These are phyloP conservation scores for Siderastrea radians DNA, from an alignment of 92 coral and sea anemone genomes.

Conservation along the genomic window DNA sequence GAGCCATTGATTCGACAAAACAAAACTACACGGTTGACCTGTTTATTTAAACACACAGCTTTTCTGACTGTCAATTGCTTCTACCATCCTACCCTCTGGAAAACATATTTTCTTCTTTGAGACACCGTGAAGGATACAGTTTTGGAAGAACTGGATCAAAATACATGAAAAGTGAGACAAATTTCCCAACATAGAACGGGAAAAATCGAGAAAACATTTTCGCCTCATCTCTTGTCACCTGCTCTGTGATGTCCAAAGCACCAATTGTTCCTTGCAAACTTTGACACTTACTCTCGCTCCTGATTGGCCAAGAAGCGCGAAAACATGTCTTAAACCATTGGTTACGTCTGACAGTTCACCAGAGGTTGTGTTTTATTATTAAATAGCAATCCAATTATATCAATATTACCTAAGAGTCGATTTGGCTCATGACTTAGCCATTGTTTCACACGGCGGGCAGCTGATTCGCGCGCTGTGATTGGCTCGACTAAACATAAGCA, in stretches of 20 bases:
- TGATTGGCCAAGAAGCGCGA: slow-evolving; percentile 75
- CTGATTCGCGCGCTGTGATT: slow-evolving; percentile 82
- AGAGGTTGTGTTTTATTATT: slow-evolving; percentile 93
- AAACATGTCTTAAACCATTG: slow-evolving; percentile 70
- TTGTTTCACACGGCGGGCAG: slow-evolving; percentile 91
- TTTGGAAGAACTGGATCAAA: neutral
- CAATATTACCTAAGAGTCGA: slow-evolving; percentile 98
- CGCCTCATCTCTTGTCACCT: slow-evolving; percentile 26
- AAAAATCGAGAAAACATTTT: slow-evolving; percentile 27
- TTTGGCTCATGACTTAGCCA: slow-evolving; percentile 95
- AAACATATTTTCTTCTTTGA: neutral
- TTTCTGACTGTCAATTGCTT: neutral
- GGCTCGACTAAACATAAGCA: slow-evolving; percentile 84
- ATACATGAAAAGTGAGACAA: neutral
- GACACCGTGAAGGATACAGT: neutral
- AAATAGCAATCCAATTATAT: slow-evolving; percentile 98
- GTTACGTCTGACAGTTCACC: slow-evolving; percentile 67
- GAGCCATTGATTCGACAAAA: slow-evolving; percentile 62
- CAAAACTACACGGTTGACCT: slow-evolving; percentile 76
- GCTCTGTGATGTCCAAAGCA: slow-evolving; percentile 27
- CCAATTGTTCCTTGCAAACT: slow-evolving; percentile 22
- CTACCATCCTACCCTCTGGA: neutral
- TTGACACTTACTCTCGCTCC: slow-evolving; percentile 23
- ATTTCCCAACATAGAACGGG: neutral
- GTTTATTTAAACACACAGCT: slow-evolving; percentile 38